Evolutionary conservation across 2,888 invertebrate genomes (phyloP).

Genomic region (Diplazon laetatorius): DNA sequence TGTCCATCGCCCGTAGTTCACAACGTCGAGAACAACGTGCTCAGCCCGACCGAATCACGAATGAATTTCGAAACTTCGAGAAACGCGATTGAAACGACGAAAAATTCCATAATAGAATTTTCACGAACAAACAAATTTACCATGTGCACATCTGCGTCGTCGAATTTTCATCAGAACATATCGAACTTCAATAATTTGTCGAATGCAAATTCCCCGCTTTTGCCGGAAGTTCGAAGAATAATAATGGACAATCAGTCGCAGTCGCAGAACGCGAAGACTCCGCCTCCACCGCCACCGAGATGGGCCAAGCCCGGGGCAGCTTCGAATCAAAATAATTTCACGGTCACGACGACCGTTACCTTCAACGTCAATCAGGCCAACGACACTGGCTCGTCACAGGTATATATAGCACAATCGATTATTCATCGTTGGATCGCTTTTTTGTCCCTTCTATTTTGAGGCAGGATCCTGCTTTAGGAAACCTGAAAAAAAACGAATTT

Average conservation of each 20-base stretch:
- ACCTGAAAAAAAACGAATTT: too few relatives aligned
- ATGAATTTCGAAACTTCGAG: conserved; percentile 66
- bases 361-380: conserved; percentile 87
- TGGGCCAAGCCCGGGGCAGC: conserved; percentile 91
- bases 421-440: too few relatives aligned
- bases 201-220: conserved; percentile 71
- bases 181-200: conserved; percentile 74
- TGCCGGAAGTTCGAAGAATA: conserved; percentile 73
- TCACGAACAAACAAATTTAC: conserved; percentile 75
- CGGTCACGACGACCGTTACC: conserved; percentile 93
- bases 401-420: conserved; percentile 38
- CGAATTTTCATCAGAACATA: conserved; percentile 79
- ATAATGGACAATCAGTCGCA: conserved; percentile 69
- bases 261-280: conserved; percentile 83
- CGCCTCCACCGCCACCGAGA: conserved; percentile 92
- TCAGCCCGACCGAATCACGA: conserved; percentile 75
- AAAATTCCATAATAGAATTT: conserved; percentile 70
- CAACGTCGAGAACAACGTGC: conserved; percentile 79
- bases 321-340: conserved; percentile 87
- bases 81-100: conserved; percentile 64
- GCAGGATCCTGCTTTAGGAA: too few relatives aligned
- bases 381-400: conserved; percentile 69
- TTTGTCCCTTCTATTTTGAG: too few relatives aligned
- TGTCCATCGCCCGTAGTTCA: conserved; percentile 80
- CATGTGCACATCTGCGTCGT: conserved; percentile 71